Percentiles rank a stretch among this genome's conserved stretches.
These are phyloP conservation scores for Tinamus major DNA, from an alignment of 2,797 vertebrate genomes.

Conservation along the genomic window DNA sequence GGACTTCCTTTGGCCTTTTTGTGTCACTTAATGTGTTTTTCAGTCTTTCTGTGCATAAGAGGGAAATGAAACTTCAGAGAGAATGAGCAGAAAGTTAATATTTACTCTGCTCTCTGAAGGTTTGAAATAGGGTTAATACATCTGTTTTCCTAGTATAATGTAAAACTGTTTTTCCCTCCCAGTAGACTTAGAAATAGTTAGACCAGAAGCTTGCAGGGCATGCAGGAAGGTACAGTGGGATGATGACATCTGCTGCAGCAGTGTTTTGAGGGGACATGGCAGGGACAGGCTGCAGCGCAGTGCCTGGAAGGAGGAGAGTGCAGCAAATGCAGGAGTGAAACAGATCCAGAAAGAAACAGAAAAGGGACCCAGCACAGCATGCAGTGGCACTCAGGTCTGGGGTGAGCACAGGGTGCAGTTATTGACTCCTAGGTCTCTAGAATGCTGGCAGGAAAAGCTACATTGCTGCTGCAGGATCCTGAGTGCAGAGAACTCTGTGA, in stretches of 20 bases:
- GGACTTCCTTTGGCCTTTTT: background rate
- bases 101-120: background rate
- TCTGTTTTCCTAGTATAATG: background rate
- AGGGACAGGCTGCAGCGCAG: background rate
- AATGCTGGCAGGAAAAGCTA: background rate
- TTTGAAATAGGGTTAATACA: background rate
- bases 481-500: background rate
- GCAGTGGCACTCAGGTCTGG: background rate
- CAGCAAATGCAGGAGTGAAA: background rate
- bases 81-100: background rate
- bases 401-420: background rate
- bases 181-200: background rate
- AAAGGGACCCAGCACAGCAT: background rate
- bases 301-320: background rate
- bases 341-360: background rate
- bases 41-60: background rate
- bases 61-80: background rate
- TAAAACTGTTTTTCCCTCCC: background rate
- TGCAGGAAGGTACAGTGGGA: background rate
- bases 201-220: background rate
- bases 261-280: background rate
- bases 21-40: background rate
- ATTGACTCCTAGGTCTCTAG: background rate
- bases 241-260: background rate
- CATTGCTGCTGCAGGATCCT: background rate